A percentile compares a stretch with the other conserved stretches of the same genome.
These are phyloP conservation scores for Aelia acuminata DNA, from an alignment of 2,888 invertebrate species.

Conservation along the genomic window DNA sequence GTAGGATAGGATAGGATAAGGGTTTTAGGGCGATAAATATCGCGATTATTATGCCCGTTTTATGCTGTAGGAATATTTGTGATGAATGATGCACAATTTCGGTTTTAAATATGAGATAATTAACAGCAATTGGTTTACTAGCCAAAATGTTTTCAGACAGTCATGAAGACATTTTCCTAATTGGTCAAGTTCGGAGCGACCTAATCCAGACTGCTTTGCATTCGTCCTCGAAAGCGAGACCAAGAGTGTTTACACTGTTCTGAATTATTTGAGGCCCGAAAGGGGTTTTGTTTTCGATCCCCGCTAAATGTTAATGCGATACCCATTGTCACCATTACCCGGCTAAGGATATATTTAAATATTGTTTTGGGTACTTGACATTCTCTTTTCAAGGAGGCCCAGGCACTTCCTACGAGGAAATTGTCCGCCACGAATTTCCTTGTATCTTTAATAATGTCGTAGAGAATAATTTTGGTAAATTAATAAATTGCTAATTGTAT, in stretches of 20 bases:
- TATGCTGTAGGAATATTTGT: too few species aligned
- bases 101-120: too few species aligned
- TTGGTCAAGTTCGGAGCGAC: slow-evolving; percentile 4
- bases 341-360: slow-evolving; percentile 17
- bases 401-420: slow-evolving; percentile 2
- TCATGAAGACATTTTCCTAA: background rate
- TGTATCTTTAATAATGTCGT: background rate
- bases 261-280: background rate
- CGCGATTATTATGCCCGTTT: too few species aligned
- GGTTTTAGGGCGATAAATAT: too few species aligned
- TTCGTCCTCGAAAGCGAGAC: slow-evolving; percentile 11
- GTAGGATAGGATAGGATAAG: too few species aligned
- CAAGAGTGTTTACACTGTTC: background rate
- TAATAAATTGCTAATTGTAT: background rate
- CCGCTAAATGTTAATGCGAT: slow-evolving; percentile 19
- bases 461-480: background rate
- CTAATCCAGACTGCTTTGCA: background rate
- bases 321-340: background rate
- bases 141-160: too few species aligned
- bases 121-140: too few species aligned
- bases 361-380: background rate
- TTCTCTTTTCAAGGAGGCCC: slow-evolving; percentile 1
- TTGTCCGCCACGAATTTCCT: background rate
- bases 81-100: too few species aligned
- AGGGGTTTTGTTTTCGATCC: slow-evolving; percentile 7